Percentiles rank a stretch among this genome's conserved stretches.
phyloP scores from a whole-genome alignment of 2,113 vertebrate genomes.

The Brachyhypopomus gauderio region DNA sequence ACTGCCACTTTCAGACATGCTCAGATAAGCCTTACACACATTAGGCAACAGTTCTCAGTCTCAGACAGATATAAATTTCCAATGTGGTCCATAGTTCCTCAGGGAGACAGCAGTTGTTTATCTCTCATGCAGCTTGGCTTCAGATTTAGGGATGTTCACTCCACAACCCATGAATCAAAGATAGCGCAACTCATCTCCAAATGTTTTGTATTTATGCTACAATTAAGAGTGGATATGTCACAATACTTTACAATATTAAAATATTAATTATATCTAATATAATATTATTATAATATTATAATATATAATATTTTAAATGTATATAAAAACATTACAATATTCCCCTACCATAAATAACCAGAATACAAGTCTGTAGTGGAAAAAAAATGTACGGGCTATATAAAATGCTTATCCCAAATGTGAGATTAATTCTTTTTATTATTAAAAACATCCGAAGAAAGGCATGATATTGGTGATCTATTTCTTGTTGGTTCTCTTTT shows the following conservation, averaged over 20 bases:
- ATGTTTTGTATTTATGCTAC: conserved; percentile 16
- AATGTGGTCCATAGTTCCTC: conserved; percentile 9
- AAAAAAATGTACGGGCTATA: background rate
- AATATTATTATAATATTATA: too few species aligned
- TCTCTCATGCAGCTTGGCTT: conserved; percentile 4
- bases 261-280: background rate
- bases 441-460: background rate
- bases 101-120: background rate
- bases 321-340: background rate
- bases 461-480: background rate
- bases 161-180: conserved; percentile 4
- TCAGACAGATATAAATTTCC: conserved; percentile 5
- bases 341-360: background rate
- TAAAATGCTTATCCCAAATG: background rate
- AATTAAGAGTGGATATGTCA: background rate
- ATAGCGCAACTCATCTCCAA: background rate
- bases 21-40: background rate
- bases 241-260: too few species aligned
- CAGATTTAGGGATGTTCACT: background rate
- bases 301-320: too few species aligned
- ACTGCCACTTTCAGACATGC: background rate
- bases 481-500: background rate
- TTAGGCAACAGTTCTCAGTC: background rate
- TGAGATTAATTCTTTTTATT: background rate
- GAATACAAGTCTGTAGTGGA: background rate